phyloP scores from a whole-genome alignment of 2,113 vertebrate species.

The Lamprologus sp. region DNA sequence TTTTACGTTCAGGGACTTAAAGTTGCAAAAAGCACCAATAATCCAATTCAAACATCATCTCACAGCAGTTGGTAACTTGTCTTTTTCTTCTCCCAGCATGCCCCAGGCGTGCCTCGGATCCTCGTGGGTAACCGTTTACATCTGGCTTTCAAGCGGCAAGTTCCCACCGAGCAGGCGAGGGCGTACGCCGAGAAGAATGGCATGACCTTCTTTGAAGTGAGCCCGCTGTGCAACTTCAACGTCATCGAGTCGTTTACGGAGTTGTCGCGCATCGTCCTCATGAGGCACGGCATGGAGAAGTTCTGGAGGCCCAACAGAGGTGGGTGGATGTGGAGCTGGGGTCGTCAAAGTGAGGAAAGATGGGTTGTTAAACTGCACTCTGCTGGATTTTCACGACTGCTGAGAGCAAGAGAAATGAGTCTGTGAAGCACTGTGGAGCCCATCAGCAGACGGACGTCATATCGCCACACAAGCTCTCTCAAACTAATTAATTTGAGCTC shows the following conservation, averaged over 20 bases:
- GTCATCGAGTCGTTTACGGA: constrained; percentile 98
- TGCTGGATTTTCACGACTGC: not conserved
- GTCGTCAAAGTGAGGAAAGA: not conserved
- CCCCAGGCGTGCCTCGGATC: constrained; percentile 93
- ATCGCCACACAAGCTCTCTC: not conserved
- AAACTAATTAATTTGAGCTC: not conserved
- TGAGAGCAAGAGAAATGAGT: not conserved
- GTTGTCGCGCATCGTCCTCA: constrained; percentile 94
- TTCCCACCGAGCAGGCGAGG: constrained; percentile 92
- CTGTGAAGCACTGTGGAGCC: not conserved
- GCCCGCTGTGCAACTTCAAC: constrained; percentile 98
- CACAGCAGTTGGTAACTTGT: not conserved
- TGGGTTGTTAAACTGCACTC: not conserved
- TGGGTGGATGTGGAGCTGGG: constrained; percentile 37
- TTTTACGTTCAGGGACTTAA: not conserved
- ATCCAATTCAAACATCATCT: not conserved
- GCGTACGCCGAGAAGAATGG: constrained; percentile 95
- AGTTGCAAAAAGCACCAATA: not conserved
- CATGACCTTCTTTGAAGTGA: constrained; percentile 99
- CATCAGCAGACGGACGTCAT: not conserved
- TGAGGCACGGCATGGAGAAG: constrained; percentile 99
- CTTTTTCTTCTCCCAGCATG: constrained; percentile 74
- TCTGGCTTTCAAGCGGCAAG: constrained; percentile 94
- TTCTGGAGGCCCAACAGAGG: constrained; percentile 98
- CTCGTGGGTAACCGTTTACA: constrained; percentile 95